Evolutionary conservation across 2,888 invertebrate genomes (phyloP).

Genomic region (Brachycybe producta): DNA sequence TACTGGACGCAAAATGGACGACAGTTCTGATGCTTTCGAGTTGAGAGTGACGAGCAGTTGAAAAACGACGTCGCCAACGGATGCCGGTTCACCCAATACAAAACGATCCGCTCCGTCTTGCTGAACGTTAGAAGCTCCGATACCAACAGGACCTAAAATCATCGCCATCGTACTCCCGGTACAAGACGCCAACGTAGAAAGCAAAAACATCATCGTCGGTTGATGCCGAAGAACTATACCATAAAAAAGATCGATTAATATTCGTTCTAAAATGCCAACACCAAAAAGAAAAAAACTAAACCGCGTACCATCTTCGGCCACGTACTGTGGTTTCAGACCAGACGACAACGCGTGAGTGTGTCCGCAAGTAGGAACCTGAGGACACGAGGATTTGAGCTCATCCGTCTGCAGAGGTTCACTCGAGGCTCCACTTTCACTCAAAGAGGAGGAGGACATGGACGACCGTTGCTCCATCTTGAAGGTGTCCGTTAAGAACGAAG

Average conservation of each 20-base stretch:
- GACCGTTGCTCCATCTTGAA: constrained; percentile 26
- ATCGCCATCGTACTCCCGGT: constrained; percentile 55
- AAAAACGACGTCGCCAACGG: constrained; percentile 76
- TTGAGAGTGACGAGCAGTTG: constrained; percentile 63
- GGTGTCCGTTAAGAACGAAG: constrained; percentile 16
- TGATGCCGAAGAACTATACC: constrained; percentile 54
- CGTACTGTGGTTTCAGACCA: constrained; percentile 7
- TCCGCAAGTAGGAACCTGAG: neutral
- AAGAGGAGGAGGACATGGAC: constrained; percentile 33
- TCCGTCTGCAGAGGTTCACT: constrained; percentile 55
- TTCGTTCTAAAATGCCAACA: neutral
- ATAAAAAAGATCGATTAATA: constrained; percentile 12
- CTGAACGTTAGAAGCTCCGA: constrained; percentile 24
- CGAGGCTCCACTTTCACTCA: neutral
- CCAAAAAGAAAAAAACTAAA: neutral
- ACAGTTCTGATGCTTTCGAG: constrained; percentile 59
- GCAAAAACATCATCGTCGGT: constrained; percentile 66
- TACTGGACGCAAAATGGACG: constrained; percentile 61
- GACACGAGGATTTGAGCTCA: constrained; percentile 57
- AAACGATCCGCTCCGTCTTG: constrained; percentile 27
- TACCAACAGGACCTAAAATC: constrained; percentile 42
- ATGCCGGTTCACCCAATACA: constrained; percentile 43
- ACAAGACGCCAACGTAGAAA: constrained; percentile 65
- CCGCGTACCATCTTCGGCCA: constrained; percentile 12
- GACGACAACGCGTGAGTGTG: constrained; percentile 9